These are phyloP conservation scores for Rhodeus uyekii DNA, from an alignment of 2,797 vertebrate genomes.

Conservation along the genomic window DNA sequence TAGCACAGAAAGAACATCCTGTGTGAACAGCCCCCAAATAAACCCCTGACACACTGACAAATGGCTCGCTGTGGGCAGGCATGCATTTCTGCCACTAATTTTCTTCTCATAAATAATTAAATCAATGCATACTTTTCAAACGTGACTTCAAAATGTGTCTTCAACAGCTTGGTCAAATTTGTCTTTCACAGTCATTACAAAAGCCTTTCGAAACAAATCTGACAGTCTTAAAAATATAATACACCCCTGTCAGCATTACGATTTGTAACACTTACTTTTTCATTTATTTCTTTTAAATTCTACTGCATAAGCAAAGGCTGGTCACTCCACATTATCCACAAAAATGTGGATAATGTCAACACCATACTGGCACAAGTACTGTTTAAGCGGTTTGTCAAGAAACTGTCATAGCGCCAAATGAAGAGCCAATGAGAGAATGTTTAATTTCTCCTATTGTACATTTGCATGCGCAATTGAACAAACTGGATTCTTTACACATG, in stretches of 20 bases:
- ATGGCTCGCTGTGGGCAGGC: conserved; percentile 15
- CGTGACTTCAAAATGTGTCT: conserved; percentile 11
- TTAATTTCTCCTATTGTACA: background rate
- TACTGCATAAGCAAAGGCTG: conserved; percentile 21
- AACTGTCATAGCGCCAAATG: conserved; percentile 12
- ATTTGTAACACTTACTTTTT: conserved; percentile 44
- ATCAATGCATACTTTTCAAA: conserved; percentile 50
- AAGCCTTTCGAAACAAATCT: conserved; percentile 45
- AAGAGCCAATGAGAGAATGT: conserved; percentile 13
- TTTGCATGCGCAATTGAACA: background rate
- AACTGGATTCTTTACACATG: background rate
- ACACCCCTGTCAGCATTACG: conserved; percentile 47
- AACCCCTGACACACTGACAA: background rate
- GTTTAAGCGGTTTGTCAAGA: conserved; percentile 39
- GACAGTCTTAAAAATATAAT: conserved; percentile 53
- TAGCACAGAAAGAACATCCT: background rate
- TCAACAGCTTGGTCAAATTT: conserved; percentile 21
- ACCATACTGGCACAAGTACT: conserved; percentile 26
- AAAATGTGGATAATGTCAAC: conserved; percentile 53
- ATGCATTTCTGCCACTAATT: conserved; percentile 49
- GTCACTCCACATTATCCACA: conserved; percentile 40
- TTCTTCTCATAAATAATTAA: conserved; percentile 54
- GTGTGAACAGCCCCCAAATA: background rate
- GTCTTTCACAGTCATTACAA: conserved; percentile 37
- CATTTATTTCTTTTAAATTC: conserved; percentile 29